Evolutionary conservation across 2,113 vertebrate genomes (phyloP), one percentile per base, ranked within the genome.

Genomic region (Hystrix cristata): DNA sequence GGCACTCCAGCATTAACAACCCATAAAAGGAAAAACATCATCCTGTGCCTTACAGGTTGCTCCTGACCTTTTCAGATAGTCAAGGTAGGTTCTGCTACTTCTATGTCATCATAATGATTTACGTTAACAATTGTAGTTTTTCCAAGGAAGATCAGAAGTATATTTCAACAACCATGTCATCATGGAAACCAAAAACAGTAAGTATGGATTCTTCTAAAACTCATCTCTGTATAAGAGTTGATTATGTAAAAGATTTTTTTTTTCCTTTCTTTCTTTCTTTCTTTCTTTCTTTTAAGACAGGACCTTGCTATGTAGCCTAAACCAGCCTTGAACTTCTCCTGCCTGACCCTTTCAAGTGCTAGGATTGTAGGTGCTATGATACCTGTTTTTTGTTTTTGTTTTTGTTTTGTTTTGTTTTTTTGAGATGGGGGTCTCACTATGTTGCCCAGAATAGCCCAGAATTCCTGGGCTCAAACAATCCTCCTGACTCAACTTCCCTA

Each of bases 71-170:
- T 95, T 67, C 21, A 67, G 71, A 93, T 15, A 23, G 16, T 8
- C 23, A 93, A 84, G 76, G 91, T 15, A 2, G 21, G 23, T n/a
- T 43, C 7, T 79, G 1, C 21, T 93, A 48, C 76, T 97, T 90
- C 83, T 71, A 21, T n/a, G 60, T 34, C 87, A 71, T 59, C 46
- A 76, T 1, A 2, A 38, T 31, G 81, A 67, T 53, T 48, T 43
- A 91, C 74, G 53, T 74, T 38, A 96, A 91, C 18, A 97, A 21
- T 34, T 86, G 95, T 55, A 86, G 16, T 96, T 91, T 96, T 89
- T n/a, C 79, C 81, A 72, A 87, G 31, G 90, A 96, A 95, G 29
- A 38, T 60, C 64, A 62, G n/a, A 92, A 87, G 13, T 43, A 90
- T 90, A 25, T 84, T n/a, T 87, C 46, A 91, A 96, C n/a, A 74